These are phyloP conservation scores for Ellobius talpinus DNA, from an alignment of 2,113 vertebrate species.

Conservation along the genomic window DNA sequence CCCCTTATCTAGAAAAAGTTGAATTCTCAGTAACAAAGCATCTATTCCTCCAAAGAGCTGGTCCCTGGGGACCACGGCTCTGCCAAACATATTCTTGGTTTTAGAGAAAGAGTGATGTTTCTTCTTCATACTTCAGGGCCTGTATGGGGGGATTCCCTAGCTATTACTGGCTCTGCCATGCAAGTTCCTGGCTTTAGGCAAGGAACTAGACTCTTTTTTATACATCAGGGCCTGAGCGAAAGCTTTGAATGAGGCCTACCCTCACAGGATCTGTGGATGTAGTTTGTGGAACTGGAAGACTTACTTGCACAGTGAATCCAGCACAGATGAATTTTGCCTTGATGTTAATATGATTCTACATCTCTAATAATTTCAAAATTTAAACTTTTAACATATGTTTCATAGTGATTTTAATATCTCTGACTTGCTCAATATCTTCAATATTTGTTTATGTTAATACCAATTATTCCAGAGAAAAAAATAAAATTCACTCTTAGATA, in stretches of 20 bases:
- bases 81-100: background rate
- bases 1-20: background rate
- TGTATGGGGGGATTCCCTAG: background rate
- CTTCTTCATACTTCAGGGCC: background rate
- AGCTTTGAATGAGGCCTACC: background rate
- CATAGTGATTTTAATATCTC: background rate
- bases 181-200: background rate
- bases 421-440: background rate
- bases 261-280: background rate
- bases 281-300: background rate
- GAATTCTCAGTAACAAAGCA: background rate
- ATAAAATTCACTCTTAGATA: background rate
- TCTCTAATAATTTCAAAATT: background rate
- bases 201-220: background rate
- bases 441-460: slow-evolving; percentile 3
- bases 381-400: slow-evolving; percentile 13
- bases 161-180: background rate
- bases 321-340: background rate
- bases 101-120: background rate
- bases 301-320: background rate
- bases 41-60: background rate
- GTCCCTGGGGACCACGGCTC: background rate
- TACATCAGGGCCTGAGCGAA: background rate
- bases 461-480: background rate
- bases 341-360: background rate